Percentiles rank a stretch among this genome's conserved stretches.
phyloP scores from a whole-genome alignment of 2,888 invertebrate species.

The Idaea biselata region DNA sequence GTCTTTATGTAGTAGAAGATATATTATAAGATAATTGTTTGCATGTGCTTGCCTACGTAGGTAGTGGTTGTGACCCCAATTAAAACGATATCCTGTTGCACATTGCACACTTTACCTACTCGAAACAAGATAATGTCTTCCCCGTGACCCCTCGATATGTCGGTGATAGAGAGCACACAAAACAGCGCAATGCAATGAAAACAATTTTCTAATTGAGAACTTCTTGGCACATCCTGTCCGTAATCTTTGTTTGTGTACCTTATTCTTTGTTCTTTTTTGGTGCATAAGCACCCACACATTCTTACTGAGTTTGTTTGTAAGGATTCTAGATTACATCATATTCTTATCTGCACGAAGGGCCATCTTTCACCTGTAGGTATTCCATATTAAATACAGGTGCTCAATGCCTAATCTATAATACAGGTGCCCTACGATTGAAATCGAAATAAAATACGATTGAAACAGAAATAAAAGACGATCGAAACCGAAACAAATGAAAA shows the following conservation, averaged over 20 bases:
- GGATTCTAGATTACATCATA: too few species aligned
- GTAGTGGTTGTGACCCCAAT: not conserved
- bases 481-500: too few species aligned
- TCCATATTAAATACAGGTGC: too few species aligned
- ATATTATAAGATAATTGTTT: too few species aligned
- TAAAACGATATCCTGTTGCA: not conserved
- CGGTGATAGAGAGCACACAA: conserved; percentile 55
- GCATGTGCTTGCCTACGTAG: not conserved
- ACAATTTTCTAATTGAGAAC: conserved; percentile 31
- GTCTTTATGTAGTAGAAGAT: too few species aligned
- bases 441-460: too few species aligned
- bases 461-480: too few species aligned
- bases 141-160: conserved; percentile 43
- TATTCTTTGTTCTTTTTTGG: conserved; percentile 8
- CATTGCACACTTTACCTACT: not conserved
- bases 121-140: not conserved
- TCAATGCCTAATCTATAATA: too few species aligned
- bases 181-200: conserved; percentile 48
- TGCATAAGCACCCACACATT: conserved; percentile 5
- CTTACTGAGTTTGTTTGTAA: conserved; percentile 25
- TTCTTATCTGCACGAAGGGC: too few species aligned
- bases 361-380: too few species aligned
- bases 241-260: not conserved
- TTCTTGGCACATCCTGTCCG: conserved; percentile 22
- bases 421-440: too few species aligned